A percentile compares a stretch with the other conserved stretches of the same genome.
These are phyloP conservation scores for Aricia artaxerxes DNA, from an alignment of 2,888 invertebrate species.

Conservation along the genomic window DNA sequence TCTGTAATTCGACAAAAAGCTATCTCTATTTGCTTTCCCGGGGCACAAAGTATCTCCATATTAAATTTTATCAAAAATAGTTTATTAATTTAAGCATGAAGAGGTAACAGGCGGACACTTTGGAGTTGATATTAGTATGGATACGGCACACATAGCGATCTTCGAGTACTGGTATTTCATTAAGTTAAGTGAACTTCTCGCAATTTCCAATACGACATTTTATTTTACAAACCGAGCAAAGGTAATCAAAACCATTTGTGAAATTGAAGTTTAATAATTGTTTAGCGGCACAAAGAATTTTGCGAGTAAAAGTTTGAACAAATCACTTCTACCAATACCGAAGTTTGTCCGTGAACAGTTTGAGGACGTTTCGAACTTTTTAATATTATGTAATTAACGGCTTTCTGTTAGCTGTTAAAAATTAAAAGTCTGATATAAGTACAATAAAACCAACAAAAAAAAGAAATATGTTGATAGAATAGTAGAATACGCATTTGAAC, in stretches of 20 bases:
- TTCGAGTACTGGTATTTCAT: too few species aligned
- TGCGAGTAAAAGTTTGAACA: slow-evolving; percentile 1
- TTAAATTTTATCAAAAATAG: too few species aligned
- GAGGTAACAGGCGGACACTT: too few species aligned
- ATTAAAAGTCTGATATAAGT: background rate
- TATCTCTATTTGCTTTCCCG: too few species aligned
- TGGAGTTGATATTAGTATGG: too few species aligned
- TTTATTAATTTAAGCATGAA: too few species aligned
- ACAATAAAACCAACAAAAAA: background rate
- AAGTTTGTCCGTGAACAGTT: background rate
- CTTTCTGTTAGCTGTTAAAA: background rate
- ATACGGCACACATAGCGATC: too few species aligned
- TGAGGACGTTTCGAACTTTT: background rate
- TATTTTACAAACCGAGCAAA: background rate
- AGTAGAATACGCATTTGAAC: too few species aligned
- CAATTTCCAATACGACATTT: background rate
- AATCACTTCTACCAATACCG: background rate
- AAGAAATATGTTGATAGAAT: too few species aligned
- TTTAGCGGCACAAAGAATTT: background rate
- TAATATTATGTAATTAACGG: background rate
- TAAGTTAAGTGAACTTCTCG: too few species aligned
- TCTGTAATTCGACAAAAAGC: too few species aligned
- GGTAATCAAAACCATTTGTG: background rate
- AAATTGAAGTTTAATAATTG: background rate
- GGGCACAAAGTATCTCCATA: too few species aligned